A percentile compares a stretch with the other conserved stretches of the same genome.
Conservation (phyloP, 1,140 invertebrate species). For the Zophobas morio region DNA sequence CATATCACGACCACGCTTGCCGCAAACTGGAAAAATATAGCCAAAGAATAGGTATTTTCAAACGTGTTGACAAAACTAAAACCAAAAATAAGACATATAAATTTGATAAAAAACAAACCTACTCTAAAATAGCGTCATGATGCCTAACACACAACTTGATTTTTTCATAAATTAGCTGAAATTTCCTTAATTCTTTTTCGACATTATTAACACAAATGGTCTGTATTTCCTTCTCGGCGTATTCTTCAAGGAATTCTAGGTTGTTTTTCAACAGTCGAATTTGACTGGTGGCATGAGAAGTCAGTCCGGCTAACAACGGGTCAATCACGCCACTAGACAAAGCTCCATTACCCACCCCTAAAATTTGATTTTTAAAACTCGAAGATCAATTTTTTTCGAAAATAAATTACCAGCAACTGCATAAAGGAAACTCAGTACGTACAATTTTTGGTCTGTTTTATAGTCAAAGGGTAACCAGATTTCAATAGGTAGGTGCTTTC, state of each 20-base stretch:
- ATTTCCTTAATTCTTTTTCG: not conserved
- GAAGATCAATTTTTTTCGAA: not conserved
- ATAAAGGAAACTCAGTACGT: not conserved
- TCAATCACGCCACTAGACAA: constrained; percentile 2
- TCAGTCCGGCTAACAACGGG: not conserved
- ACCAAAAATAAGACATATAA: constrained; percentile 2
- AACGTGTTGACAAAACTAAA: constrained; percentile 4
- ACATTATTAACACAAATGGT: not conserved
- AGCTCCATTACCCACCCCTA: not conserved
- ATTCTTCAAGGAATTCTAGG: constrained; percentile 7
- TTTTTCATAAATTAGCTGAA: constrained; percentile 16
- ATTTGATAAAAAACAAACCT: constrained; percentile 6
- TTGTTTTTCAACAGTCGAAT: constrained; percentile 24
- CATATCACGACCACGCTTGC: constrained; percentile 22
- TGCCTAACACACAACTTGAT: constrained; percentile 6
- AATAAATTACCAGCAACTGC: not conserved
- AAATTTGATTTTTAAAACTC: no score
- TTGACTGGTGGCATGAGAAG: constrained; percentile 15
- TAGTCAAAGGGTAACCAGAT: constrained; percentile 20
- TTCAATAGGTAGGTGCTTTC: constrained; percentile 7
- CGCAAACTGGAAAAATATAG: constrained; percentile 16
- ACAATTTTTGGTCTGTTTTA: not conserved
- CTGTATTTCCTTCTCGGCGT: not conserved
- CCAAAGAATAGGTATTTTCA: constrained; percentile 14
- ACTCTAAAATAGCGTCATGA: constrained; percentile 10